These are phyloP conservation scores for Drosophila busckii DNA, from an alignment of 1,140 invertebrate genomes.

Conservation along the genomic window DNA sequence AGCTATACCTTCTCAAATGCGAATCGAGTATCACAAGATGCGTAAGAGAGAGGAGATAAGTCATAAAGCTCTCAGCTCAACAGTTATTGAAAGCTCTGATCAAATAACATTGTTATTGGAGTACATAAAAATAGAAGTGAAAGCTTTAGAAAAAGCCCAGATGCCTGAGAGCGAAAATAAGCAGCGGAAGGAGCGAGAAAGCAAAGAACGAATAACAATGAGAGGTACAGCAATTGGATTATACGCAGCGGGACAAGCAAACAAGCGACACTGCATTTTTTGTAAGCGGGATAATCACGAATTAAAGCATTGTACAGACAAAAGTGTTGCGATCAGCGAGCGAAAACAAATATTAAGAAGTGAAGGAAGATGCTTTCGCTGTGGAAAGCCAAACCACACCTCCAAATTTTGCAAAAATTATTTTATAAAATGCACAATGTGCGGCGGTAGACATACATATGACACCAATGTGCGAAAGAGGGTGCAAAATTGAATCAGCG, in stretches of 20 bases:
- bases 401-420: neutral
- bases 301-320: neutral
- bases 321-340: neutral
- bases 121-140: neutral
- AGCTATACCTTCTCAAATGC: neutral
- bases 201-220: neutral
- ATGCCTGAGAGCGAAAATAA: neutral
- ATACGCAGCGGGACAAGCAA: neutral
- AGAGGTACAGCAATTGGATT: conserved; percentile 1
- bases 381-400: neutral
- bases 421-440: neutral
- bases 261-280: neutral
- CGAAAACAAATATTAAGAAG: neutral
- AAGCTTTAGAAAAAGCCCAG: neutral
- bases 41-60: neutral
- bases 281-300: neutral
- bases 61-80: neutral
- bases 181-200: neutral
- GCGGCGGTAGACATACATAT: neutral
- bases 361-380: neutral
- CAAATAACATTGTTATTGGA: neutral
- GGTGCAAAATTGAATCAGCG: neutral
- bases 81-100: neutral
- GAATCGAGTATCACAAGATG: neutral
- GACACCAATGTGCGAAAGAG: neutral